A percentile compares a stretch with the other conserved stretches of the same genome.
Evolutionary conservation across 2,888 invertebrate genomes (phyloP).

Genomic region (Gari tellinella): DNA sequence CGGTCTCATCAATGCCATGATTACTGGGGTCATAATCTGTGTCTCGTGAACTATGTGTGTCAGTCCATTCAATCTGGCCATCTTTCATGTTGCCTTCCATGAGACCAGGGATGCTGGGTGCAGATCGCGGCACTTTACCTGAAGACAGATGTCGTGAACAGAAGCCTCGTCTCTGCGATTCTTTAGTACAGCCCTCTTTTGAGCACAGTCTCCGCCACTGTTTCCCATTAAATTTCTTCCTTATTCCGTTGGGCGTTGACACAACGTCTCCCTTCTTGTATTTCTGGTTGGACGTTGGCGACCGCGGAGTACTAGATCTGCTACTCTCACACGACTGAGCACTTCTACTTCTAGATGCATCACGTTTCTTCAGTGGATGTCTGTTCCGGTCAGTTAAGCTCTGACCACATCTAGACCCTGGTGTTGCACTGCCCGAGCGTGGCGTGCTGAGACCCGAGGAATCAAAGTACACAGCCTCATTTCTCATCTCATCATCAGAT

Average conservation of each 20-base stretch:
- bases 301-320: slow-evolving; percentile 82
- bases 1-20: slow-evolving; percentile 91
- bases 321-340: slow-evolving; percentile 82
- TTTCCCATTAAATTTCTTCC: slow-evolving; percentile 99
- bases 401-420: slow-evolving; percentile 75
- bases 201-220: slow-evolving; percentile 99
- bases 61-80: slow-evolving; percentile 90
- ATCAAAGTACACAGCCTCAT: slow-evolving; percentile 78
- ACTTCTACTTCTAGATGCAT: slow-evolving; percentile 79
- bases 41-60: slow-evolving; percentile 91
- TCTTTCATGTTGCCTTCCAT: slow-evolving; percentile 82
- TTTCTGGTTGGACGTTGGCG: slow-evolving; percentile 79
- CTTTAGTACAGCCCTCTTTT: slow-evolving; percentile 96
- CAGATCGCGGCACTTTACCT: slow-evolving; percentile 86
- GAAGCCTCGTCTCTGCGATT: slow-evolving; percentile 98
- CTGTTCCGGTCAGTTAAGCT: slow-evolving; percentile 62
- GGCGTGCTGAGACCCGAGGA: slow-evolving; percentile 82
- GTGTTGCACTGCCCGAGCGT: slow-evolving; percentile 94
- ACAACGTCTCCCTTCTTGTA: slow-evolving; percentile 96
- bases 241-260: slow-evolving; percentile 95
- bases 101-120: slow-evolving; percentile 77
- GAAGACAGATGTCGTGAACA: slow-evolving; percentile 98
- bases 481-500: slow-evolving; percentile 79
- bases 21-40: slow-evolving; percentile 88
- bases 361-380: slow-evolving; percentile 79